These are phyloP conservation scores for Ctena decussata DNA, from an alignment of 2,888 invertebrate species.

Conservation along the genomic window DNA sequence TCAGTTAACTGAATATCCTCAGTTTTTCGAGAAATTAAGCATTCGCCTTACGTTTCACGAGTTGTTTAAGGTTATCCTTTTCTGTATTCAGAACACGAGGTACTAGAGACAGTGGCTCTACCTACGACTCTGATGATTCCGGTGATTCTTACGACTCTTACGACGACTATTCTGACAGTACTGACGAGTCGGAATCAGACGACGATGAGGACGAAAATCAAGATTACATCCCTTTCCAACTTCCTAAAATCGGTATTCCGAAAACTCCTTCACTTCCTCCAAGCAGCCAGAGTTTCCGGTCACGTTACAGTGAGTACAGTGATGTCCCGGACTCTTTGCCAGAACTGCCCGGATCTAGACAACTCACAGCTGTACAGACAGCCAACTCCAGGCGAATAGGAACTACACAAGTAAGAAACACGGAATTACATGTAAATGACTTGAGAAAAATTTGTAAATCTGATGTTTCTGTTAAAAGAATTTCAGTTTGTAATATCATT, in stretches of 20 bases:
- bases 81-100: background rate
- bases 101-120: background rate
- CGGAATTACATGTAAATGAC: too few relatives aligned
- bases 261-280: slow-evolving; percentile 58
- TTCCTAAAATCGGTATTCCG: slow-evolving; percentile 57
- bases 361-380: slow-evolving; percentile 50
- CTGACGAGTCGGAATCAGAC: slow-evolving; percentile 46
- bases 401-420: too few relatives aligned
- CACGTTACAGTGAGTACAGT: slow-evolving; percentile 29
- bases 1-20: too few relatives aligned
- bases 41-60: too few relatives aligned
- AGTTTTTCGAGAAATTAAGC: too few relatives aligned
- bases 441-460: too few relatives aligned
- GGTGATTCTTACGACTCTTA: slow-evolving; percentile 17
- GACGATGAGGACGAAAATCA: slow-evolving; percentile 50
- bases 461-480: too few relatives aligned
- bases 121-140: background rate
- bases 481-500: too few relatives aligned
- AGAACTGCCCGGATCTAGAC: slow-evolving; percentile 38
- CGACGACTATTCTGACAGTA: slow-evolving; percentile 16
- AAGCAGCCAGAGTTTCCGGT: slow-evolving; percentile 55
- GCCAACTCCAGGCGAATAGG: slow-evolving; percentile 23
- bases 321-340: slow-evolving; percentile 26
- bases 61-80: too few relatives aligned
- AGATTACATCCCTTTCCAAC: slow-evolving; percentile 51